Evolutionary conservation across 2,797 vertebrate species (phyloP).

Genomic region (Craterocephalus amniculus): DNA sequence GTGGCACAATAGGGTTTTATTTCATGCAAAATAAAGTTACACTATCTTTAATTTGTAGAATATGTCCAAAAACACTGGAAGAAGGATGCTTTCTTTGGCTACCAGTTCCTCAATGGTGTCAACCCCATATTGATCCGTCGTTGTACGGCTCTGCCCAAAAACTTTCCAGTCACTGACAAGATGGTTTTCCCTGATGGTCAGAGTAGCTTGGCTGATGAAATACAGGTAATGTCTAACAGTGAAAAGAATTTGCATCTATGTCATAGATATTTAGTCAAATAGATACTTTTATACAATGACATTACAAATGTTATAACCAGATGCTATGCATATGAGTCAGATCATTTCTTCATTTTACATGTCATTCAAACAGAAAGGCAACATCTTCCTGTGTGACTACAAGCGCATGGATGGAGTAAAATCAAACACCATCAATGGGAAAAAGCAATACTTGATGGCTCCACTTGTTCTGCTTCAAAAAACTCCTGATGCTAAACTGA

Average conservation of each 20-base stretch:
- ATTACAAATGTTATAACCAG: neutral
- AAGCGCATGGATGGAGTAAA: constrained; percentile 71
- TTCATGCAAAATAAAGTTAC: neutral
- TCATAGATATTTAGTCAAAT: neutral
- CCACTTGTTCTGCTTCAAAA: constrained; percentile 79
- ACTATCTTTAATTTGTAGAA: constrained; percentile 32
- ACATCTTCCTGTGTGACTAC: constrained; percentile 73
- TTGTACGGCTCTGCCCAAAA: constrained; percentile 52
- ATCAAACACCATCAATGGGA: constrained; percentile 62
- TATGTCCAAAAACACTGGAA: constrained; percentile 69
- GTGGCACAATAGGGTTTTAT: neutral
- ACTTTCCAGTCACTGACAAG: constrained; percentile 64
- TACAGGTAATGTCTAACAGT: constrained; percentile 53
- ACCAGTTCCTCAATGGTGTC: constrained; percentile 73
- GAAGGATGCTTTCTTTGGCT: constrained; percentile 70
- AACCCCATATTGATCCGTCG: constrained; percentile 71
- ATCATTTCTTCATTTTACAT: neutral
- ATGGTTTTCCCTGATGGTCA: constrained; percentile 34
- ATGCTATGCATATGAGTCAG: neutral
- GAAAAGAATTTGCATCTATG: neutral
- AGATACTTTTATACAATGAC: neutral
- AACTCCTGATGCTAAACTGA: constrained; percentile 56
- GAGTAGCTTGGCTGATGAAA: constrained; percentile 41
- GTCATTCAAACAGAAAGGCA: constrained; percentile 76
- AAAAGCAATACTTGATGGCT: constrained; percentile 72